A percentile compares a stretch with the other conserved stretches of the same genome.
phyloP scores from a whole-genome alignment of 1,140 invertebrate species.

The Gryllus bimaculatus region DNA sequence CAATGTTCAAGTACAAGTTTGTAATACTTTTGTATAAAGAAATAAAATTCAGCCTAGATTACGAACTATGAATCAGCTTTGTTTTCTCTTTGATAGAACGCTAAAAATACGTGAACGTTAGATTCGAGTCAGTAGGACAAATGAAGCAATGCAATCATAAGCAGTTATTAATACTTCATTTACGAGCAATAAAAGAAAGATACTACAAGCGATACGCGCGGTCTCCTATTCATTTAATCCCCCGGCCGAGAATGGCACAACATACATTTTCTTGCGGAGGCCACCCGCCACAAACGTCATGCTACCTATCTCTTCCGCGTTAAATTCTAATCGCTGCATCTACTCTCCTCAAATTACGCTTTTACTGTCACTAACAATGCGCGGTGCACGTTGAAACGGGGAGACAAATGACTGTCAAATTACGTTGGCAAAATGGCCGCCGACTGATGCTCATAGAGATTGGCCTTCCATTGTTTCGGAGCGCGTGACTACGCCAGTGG shows the following conservation, averaged over 20 bases:
- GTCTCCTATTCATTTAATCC: not conserved
- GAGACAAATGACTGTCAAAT: slow-evolving; percentile 4
- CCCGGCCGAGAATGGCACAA: not conserved
- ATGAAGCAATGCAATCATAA: not conserved
- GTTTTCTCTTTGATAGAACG: too few species aligned
- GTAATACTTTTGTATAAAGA: too few species aligned
- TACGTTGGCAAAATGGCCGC: not conserved
- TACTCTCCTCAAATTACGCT: not conserved
- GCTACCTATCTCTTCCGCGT: not conserved
- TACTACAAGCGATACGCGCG: not conserved
- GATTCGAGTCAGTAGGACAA: too few species aligned
- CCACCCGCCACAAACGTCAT: not conserved
- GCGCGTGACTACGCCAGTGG: not conserved
- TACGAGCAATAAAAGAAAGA: not conserved
- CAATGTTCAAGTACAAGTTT: too few species aligned
- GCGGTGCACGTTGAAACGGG: not conserved
- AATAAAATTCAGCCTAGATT: too few species aligned
- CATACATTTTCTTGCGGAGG: not conserved
- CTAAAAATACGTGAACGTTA: too few species aligned
- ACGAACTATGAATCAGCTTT: too few species aligned
- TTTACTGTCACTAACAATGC: not conserved
- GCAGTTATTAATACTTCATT: not conserved
- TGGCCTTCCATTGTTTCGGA: not conserved
- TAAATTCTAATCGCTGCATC: not conserved
- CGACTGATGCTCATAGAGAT: not conserved